Percentiles rank a stretch among this genome's conserved stretches.
phyloP scores from a whole-genome alignment of 2,888 invertebrate genomes.

The Meta bourneti region DNA sequence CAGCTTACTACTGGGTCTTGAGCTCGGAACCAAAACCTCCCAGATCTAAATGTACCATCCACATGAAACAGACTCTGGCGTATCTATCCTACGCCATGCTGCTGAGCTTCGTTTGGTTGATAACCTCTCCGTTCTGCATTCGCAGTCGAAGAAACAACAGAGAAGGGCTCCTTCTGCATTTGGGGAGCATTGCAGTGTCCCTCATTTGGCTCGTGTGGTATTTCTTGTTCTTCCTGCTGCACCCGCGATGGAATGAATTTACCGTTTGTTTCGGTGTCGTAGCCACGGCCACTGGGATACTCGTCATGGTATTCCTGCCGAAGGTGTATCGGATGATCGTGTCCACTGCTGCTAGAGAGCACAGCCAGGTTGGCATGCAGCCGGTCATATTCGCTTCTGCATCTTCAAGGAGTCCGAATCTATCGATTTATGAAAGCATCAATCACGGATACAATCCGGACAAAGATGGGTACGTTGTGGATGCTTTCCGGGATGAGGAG shows the following conservation, averaged over 20 bases:
- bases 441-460: conserved; percentile 74
- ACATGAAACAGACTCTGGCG: conserved; percentile 82
- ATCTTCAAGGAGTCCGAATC: conserved; percentile 65
- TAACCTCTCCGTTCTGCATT: conserved; percentile 85
- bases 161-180: conserved; percentile 83
- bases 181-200: conserved; percentile 83
- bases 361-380: conserved; percentile 80
- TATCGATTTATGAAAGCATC: conserved; percentile 72
- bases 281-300: conserved; percentile 85
- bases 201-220: conserved; percentile 85
- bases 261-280: conserved; percentile 85
- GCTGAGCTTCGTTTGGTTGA: conserved; percentile 84
- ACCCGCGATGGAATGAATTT: conserved; percentile 82
- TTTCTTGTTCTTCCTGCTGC: conserved; percentile 82
- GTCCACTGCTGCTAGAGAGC: conserved; percentile 84
- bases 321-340: conserved; percentile 86
- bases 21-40: conserved; percentile 1
- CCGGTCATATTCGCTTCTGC: conserved; percentile 69
- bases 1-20: conserved; percentile 75
- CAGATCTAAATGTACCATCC: conserved; percentile 81
- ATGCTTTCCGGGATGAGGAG: conserved; percentile 63
- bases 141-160: conserved; percentile 86
- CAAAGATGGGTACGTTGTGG: conserved; percentile 70
- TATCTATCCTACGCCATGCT: conserved; percentile 85
- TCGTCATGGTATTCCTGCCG: conserved; percentile 86